Percentiles rank a stretch among this genome's conserved stretches.
Conservation (phyloP, 2,888 invertebrate genomes). For the Drosophila macrospina region DNA sequence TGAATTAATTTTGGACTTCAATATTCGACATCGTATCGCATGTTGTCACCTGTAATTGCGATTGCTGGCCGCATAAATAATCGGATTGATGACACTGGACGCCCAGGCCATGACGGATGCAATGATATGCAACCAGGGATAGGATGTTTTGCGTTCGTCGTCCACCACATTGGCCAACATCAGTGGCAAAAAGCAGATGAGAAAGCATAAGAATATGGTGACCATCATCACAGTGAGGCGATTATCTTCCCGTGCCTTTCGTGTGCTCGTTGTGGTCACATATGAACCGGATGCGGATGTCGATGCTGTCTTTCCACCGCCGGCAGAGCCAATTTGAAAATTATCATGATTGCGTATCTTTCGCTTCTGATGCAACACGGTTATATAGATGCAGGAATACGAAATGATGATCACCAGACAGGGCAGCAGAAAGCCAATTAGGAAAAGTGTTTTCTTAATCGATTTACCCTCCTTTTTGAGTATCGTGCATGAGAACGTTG, state of each 20-base stretch:
- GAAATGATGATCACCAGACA: constrained; percentile 93
- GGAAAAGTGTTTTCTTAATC: constrained; percentile 93
- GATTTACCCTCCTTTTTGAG: constrained; percentile 91
- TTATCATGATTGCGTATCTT: constrained; percentile 89
- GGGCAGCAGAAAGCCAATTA: constrained; percentile 93
- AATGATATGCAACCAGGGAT: constrained; percentile 92
- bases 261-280: constrained; percentile 74
- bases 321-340: constrained; percentile 77
- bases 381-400: constrained; percentile 94
- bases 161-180: constrained; percentile 95
- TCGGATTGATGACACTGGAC: constrained; percentile 94
- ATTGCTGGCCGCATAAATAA: constrained; percentile 96
- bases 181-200: constrained; percentile 94
- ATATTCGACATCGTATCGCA: too few species aligned
- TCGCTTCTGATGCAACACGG: constrained; percentile 90
- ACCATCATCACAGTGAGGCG: constrained; percentile 94
- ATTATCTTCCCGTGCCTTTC: constrained; percentile 88
- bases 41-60: constrained; percentile 89
- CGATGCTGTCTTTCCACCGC: constrained; percentile 45
- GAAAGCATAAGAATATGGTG: constrained; percentile 94
- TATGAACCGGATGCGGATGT: constrained; percentile 82
- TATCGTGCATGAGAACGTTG: constrained; percentile 96
- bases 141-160: constrained; percentile 88
- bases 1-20: too few species aligned
- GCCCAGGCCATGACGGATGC: constrained; percentile 96